Percentiles rank a stretch among this genome's conserved stretches.
Evolutionary conservation across 2,113 vertebrate species (phyloP).

Genomic region (Phalacrocorax aristotelis): DNA sequence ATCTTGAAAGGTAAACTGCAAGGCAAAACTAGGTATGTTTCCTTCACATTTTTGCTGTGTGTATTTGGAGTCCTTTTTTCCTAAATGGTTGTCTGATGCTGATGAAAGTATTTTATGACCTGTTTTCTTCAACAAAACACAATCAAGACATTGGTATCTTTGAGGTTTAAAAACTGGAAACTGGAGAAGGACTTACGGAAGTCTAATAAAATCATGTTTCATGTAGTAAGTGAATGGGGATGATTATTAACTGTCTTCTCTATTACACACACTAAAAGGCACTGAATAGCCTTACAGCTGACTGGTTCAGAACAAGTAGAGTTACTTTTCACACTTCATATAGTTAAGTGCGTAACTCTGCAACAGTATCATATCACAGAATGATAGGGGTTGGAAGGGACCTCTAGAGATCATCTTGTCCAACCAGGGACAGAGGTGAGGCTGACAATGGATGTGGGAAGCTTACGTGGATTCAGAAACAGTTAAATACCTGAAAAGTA

Average conservation of each 20-base stretch:
- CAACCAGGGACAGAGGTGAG: no score
- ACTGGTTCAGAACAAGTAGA: not conserved
- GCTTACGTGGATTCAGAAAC: not conserved
- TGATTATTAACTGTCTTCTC: not conserved
- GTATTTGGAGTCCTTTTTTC: not conserved
- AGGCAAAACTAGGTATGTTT: not conserved
- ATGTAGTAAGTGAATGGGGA: not conserved
- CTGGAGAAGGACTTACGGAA: not conserved
- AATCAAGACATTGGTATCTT: not conserved
- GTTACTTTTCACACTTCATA: not conserved
- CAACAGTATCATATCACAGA: not conserved
- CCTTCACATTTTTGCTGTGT: not conserved
- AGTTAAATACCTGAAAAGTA: not conserved
- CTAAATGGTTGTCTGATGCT: not conserved
- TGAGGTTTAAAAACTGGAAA: not conserved
- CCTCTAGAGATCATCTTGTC: no score
- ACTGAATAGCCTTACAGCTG: not conserved
- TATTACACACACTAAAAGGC: not conserved
- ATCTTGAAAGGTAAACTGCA: not conserved
- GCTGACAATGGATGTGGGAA: not conserved
- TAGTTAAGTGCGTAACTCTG: not conserved
- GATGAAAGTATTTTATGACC: not conserved
- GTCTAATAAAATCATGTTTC: not conserved
- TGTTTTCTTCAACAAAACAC: not conserved
- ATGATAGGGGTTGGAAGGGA: no score